phyloP scores from a whole-genome alignment of 2,113 vertebrate species.

The Ceyx cyanopectus region DNA sequence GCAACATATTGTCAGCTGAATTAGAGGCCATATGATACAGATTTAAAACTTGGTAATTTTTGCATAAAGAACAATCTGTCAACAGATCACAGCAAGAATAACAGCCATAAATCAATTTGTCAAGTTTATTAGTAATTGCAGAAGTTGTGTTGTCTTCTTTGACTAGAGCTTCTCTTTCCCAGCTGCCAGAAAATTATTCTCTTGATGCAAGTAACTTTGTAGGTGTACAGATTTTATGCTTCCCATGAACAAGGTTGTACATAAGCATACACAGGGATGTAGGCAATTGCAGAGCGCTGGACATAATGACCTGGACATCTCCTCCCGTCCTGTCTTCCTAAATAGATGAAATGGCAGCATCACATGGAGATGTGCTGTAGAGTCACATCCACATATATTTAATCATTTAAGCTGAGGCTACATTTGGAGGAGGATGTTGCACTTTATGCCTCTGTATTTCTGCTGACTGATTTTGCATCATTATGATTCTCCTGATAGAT shows the following conservation, averaged over 20 bases:
- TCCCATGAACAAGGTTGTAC: neutral
- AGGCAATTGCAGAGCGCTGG: neutral
- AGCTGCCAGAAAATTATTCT: conserved; percentile 39
- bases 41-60: conserved; percentile 83
- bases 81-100: conserved; percentile 73
- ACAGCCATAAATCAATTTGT: conserved; percentile 78
- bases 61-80: conserved; percentile 82
- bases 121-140: conserved; percentile 77
- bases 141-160: conserved; percentile 64
- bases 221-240: conserved; percentile 20
- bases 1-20: conserved; percentile 81
- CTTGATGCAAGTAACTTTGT: conserved; percentile 44
- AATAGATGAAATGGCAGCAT: neutral
- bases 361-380: rapidly evolving
- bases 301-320: neutral
- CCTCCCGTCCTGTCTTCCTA: neutral
- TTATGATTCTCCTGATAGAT: neutral
- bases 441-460: neutral
- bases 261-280: neutral
- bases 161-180: conserved; percentile 44
- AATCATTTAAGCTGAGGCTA: neutral
- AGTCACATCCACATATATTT: neutral
- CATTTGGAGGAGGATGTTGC: neutral
- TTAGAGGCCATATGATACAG: conserved; percentile 81
- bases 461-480: neutral